Evolutionary conservation across 2,113 vertebrate species (phyloP).

Genomic region (Halcyon malimbica): DNA sequence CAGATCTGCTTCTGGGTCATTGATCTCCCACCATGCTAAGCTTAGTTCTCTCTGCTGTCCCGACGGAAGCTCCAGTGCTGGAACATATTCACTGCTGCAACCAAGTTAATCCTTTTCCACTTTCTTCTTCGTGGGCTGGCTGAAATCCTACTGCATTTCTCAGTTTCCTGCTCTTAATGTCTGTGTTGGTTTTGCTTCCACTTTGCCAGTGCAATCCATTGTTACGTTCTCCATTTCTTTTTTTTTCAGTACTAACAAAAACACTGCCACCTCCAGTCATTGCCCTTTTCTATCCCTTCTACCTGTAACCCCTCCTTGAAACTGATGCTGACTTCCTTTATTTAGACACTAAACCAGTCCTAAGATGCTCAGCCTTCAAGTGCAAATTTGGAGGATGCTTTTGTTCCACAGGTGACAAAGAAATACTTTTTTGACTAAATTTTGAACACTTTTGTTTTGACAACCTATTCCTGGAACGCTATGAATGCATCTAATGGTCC

Average conservation of each 20-base stretch:
- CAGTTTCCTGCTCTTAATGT: not conserved
- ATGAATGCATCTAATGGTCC: not conserved
- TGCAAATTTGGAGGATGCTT: not conserved
- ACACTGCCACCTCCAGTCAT: not conserved
- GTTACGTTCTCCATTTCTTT: not conserved
- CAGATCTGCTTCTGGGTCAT: not conserved
- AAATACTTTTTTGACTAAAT: not conserved
- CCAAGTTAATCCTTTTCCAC: not conserved
- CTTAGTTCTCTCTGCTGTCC: not conserved
- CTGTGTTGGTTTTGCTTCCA: not conserved
- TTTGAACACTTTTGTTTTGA: not conserved
- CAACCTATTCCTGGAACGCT: not conserved
- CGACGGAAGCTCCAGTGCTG: not conserved
- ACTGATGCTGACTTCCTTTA: not conserved
- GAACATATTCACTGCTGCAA: not conserved
- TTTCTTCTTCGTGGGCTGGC: not conserved
- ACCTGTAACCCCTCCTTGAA: not conserved
- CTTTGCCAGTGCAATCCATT: not conserved
- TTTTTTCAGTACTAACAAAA: not conserved
- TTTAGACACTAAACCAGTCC: not conserved
- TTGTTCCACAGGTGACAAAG: not conserved
- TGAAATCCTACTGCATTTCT: slow-evolving; percentile 1
- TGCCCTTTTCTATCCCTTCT: not conserved
- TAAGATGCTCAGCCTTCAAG: not conserved
- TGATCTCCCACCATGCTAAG: not conserved